Evolutionary conservation across 2,113 vertebrate species (phyloP).

Genomic region (Martes martes): DNA sequence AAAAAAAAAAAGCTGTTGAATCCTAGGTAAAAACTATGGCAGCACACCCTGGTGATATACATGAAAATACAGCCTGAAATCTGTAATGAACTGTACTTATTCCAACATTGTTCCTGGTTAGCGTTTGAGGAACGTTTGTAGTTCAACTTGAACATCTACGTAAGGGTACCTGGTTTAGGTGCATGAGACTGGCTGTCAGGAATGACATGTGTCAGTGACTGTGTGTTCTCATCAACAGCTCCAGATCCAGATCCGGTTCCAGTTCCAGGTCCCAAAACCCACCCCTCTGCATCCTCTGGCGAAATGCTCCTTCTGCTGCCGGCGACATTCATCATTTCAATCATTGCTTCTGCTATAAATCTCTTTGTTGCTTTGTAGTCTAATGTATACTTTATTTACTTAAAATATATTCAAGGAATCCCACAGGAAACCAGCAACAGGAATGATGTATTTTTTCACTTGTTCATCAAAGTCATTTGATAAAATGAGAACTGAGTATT

Average conservation of each 20-base stretch:
- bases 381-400: neutral
- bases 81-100: neutral
- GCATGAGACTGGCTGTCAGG: neutral
- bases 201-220: neutral
- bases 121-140: neutral
- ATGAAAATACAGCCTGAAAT: neutral
- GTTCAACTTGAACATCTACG: neutral
- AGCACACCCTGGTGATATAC: neutral
- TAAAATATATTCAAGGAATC: constrained; percentile 2
- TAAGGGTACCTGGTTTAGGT: neutral
- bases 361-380: constrained; percentile 2
- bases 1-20: neutral
- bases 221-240: constrained; percentile 65
- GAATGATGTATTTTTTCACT: constrained; percentile 35
- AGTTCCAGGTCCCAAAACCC: constrained; percentile 54
- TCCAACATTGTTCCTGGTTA: neutral
- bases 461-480: constrained; percentile 43
- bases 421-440: constrained; percentile 9
- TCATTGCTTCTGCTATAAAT: neutral
- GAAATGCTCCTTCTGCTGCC: constrained; percentile 26
- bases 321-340: neutral
- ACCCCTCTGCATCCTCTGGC: constrained; percentile 62
- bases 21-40: neutral
- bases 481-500: constrained; percentile 19
- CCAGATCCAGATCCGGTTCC: constrained; percentile 14